These are phyloP conservation scores for Pleuronectes platessa DNA, from an alignment of 2,113 vertebrate genomes.

Conservation along the genomic window DNA sequence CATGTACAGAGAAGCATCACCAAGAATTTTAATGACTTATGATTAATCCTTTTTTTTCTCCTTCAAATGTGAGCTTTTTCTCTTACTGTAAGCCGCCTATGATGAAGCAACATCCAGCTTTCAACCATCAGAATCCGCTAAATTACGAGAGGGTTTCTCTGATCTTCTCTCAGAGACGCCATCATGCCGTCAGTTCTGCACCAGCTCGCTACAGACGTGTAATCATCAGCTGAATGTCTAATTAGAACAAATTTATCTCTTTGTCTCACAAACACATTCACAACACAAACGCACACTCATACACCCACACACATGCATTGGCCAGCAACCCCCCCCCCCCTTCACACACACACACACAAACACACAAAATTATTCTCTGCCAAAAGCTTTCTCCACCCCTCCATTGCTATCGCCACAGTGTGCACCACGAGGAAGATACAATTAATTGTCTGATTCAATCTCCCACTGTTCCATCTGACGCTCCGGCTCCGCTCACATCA, in stretches of 20 bases:
- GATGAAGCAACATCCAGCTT: slow-evolving; percentile 5
- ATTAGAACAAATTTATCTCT: slow-evolving; percentile 73
- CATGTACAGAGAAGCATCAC: not conserved
- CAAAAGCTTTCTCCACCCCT: slow-evolving; percentile 57
- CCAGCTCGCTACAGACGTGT: slow-evolving; percentile 15
- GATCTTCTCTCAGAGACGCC: slow-evolving; percentile 46
- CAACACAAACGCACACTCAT: slow-evolving; percentile 8
- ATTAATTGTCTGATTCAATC: slow-evolving; percentile 74
- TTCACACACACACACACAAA: slow-evolving; percentile 28
- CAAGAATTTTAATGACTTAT: not conserved
- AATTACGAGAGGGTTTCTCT: slow-evolving; percentile 38
- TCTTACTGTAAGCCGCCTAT: slow-evolving; percentile 21
- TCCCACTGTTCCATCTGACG: slow-evolving; percentile 57
- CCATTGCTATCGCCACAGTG: slow-evolving; percentile 22
- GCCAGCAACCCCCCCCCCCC: slow-evolving; percentile 9
- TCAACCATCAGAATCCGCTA: slow-evolving; percentile 29
- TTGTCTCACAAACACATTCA: slow-evolving; percentile 55
- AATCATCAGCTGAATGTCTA: slow-evolving; percentile 67
- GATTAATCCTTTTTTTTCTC: not conserved
- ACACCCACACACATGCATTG: slow-evolving; percentile 9
- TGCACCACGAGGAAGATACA: slow-evolving; percentile 59
- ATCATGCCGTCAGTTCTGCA: slow-evolving; percentile 49
- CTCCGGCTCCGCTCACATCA: slow-evolving; percentile 61
- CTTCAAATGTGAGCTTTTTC: not conserved
- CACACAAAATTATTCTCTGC: slow-evolving; percentile 39